Base-by-base conservation (phyloP, 2,797 vertebrate genomes). In the Melanotaenia trifasciata region DNA sequence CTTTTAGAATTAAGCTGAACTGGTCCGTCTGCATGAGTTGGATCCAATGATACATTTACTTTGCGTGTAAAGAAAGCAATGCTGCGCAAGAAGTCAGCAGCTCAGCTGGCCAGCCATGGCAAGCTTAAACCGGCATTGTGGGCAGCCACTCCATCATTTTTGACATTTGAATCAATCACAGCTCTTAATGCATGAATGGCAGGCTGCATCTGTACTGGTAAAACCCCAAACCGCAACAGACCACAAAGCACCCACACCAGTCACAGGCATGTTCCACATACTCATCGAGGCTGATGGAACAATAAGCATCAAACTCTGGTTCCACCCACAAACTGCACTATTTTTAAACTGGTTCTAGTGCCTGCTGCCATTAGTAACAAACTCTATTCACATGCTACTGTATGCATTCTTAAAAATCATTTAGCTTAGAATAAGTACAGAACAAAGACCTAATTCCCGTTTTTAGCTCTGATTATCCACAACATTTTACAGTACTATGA, bases 151-250 rank as follows among this genome's bases (percentile, higher is more conserved):
- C 85, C 68, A 89, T 92, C 89, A 90, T 85, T 33, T 84, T 24
- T 92, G 89, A 92, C 92, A 88, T 72, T 54, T 86, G 84, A 92
- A 91, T 89, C 89, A 78, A 30, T 72, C 74, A 0, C 83, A 69
- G 77, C 61, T 67, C 68, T 78, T 67, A 81, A 87, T 83, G 89
- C 89, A 87, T 91, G 90, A 90, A 82, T 79, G 85, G 87, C 72
- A 74, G 58, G 10, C 63, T 84, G 84, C 79, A 47, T 89, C 72
- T 68, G 72, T 76, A 72, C 72, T 75, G 76, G 80, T 80, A 70
- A 86, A 76, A 72, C 63, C 58, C 74, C 67, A 76, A 83, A 90
- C 81, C 76, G 0, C 83, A 72, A 68, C 67, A 72, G 74, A 79
- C 85, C 59, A 2, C 81, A 74, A 78, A 76, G 73, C 72, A 68